Percentiles rank a stretch among this genome's conserved stretches.
These are phyloP conservation scores for Heterodera filipjevi DNA, from an alignment of 2,888 invertebrate genomes.

Conservation along the genomic window DNA sequence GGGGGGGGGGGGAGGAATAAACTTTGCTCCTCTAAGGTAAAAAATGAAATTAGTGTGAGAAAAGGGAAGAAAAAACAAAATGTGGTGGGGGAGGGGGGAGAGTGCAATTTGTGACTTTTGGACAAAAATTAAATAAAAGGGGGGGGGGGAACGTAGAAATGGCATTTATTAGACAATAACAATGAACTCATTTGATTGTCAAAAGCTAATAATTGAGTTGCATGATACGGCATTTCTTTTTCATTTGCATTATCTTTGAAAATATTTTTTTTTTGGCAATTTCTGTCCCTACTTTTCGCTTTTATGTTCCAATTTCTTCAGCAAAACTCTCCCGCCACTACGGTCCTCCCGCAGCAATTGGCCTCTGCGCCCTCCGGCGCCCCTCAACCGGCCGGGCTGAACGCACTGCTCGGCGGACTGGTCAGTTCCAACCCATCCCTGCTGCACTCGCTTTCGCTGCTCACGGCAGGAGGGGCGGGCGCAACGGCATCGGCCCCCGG, in stretches of 20 bases:
- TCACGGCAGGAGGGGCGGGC: constrained; percentile 19
- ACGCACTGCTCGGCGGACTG: constrained; percentile 3
- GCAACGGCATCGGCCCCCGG: constrained; percentile 15
- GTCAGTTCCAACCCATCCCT: constrained; percentile 24
- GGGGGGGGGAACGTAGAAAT: neutral
- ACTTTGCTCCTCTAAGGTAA: neutral
- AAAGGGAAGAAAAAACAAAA: neutral
- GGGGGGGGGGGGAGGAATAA: neutral
- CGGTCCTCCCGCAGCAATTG: constrained; percentile 38
- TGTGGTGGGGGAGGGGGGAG: too few relatives aligned
- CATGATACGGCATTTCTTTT: too few relatives aligned
- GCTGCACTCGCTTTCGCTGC: neutral
- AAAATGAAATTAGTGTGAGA: neutral
- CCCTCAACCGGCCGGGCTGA: neutral
- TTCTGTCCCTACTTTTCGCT: neutral
- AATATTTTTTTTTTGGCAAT: too few relatives aligned
- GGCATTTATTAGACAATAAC: too few relatives aligned
- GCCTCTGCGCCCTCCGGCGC: constrained; percentile 26
- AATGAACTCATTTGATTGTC: too few relatives aligned
- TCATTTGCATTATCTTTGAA: too few relatives aligned
- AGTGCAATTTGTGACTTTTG: neutral
- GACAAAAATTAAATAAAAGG: neutral
- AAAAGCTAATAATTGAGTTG: too few relatives aligned
- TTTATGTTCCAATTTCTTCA: neutral
- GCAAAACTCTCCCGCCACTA: constrained; percentile 20